phyloP scores from a whole-genome alignment of 1,140 invertebrate genomes.

The Drosophila neocordata region DNA sequence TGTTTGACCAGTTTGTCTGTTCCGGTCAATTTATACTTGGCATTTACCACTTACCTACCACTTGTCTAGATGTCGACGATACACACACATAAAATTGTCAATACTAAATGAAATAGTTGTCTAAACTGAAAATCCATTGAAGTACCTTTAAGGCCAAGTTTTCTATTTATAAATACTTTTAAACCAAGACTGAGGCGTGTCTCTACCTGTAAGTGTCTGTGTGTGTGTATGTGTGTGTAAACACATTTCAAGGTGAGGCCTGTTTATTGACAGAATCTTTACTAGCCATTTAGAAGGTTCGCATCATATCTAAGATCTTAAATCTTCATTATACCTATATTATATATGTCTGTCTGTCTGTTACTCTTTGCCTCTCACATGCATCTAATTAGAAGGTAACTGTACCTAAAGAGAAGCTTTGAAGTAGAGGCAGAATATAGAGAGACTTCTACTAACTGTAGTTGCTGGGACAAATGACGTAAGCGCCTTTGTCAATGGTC shows the following conservation, averaged over 20 bases:
- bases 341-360: background rate
- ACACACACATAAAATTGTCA: constrained; percentile 36
- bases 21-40: constrained; percentile 19
- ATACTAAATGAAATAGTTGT: constrained; percentile 51
- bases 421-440: background rate
- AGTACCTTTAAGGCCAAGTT: constrained; percentile 44
- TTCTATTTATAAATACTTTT: constrained; percentile 45
- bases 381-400: constrained; percentile 35
- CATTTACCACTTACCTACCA: constrained; percentile 21
- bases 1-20: constrained; percentile 33
- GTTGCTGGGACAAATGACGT: background rate
- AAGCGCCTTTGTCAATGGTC: background rate
- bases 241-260: constrained; percentile 41
- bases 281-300: background rate
- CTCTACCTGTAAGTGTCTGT: constrained; percentile 12
- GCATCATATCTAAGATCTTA: background rate
- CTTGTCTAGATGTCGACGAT: constrained; percentile 5
- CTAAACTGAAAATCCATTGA: constrained; percentile 49
- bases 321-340: background rate
- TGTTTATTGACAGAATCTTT: constrained; percentile 4
- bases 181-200: constrained; percentile 5
- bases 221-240: background rate
- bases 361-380: background rate
- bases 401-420: constrained; percentile 10
- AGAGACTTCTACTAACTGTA: constrained; percentile 13